phyloP scores from a whole-genome alignment of 2,113 vertebrate species.

The Neotoma lepida region DNA sequence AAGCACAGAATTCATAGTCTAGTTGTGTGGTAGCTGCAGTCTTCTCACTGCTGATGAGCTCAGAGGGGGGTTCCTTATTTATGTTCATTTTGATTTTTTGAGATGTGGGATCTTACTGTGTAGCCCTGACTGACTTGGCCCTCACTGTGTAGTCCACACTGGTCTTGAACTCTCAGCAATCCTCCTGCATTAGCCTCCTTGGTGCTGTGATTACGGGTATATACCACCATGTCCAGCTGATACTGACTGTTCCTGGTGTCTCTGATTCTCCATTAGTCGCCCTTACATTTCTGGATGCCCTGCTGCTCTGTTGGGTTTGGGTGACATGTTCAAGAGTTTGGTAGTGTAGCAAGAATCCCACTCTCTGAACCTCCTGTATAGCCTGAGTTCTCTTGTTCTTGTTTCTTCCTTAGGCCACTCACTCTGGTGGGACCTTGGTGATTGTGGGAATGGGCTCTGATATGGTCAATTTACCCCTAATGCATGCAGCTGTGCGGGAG shows the following conservation, averaged over 20 bases:
- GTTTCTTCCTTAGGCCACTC: conserved; percentile 88
- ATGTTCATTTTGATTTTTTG: background rate
- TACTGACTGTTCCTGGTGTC: background rate
- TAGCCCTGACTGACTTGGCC: background rate
- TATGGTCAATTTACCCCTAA: conserved; percentile 90
- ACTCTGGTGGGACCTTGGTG: conserved; percentile 93
- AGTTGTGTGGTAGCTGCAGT: background rate
- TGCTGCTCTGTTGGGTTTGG: background rate
- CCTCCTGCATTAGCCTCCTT: background rate
- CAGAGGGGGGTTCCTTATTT: background rate
- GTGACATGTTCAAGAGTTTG: background rate
- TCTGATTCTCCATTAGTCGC: background rate
- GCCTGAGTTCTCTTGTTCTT: background rate
- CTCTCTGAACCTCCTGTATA: background rate
- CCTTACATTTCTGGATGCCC: background rate
- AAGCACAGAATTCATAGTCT: background rate
- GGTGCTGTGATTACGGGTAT: background rate
- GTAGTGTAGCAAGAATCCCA: background rate
- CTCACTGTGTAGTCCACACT: background rate
- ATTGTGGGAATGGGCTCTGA: conserved; percentile 92
- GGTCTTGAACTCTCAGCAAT: background rate
- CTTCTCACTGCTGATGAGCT: background rate
- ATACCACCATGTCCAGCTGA: too few relatives aligned
- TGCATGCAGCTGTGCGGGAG: conserved; percentile 90
- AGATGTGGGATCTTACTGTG: background rate